These are phyloP conservation scores for Podarcis raffonei DNA, from an alignment of 2,113 vertebrate genomes.

Conservation along the genomic window DNA sequence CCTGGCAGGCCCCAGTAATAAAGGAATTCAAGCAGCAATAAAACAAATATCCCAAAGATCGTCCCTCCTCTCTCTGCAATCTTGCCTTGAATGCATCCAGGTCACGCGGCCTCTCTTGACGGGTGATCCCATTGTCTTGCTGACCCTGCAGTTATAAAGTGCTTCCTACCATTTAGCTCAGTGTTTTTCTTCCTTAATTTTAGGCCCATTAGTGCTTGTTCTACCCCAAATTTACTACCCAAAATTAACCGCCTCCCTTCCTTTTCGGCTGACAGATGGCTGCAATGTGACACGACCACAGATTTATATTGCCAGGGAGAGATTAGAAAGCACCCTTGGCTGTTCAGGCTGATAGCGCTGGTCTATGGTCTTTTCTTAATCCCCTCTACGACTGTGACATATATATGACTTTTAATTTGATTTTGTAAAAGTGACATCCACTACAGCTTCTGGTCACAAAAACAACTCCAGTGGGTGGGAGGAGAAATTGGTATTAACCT, in stretches of 20 bases:
- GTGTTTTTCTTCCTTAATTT: constrained; percentile 76
- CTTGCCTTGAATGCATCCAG: background rate
- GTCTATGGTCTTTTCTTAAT: constrained; percentile 14
- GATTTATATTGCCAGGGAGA: constrained; percentile 59
- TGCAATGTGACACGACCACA: constrained; percentile 49
- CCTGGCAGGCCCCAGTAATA: background rate
- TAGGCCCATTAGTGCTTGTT: constrained; percentile 69
- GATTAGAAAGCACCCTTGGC: background rate
- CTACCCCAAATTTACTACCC: constrained; percentile 71
- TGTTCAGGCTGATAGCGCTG: constrained; percentile 1
- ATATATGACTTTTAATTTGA: too few relatives aligned
- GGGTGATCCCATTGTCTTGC: constrained; percentile 66
- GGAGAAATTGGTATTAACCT: too few relatives aligned
- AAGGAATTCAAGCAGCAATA: too few relatives aligned
- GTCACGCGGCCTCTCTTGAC: constrained; percentile 57
- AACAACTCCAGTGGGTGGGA: too few relatives aligned
- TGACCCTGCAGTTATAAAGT: constrained; percentile 67
- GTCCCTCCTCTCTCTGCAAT: background rate
- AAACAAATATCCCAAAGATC: background rate
- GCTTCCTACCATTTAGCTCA: constrained; percentile 73
- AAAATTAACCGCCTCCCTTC: constrained; percentile 71
- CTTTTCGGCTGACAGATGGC: constrained; percentile 63
- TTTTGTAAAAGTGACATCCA: too few relatives aligned
- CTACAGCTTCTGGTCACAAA: too few relatives aligned
- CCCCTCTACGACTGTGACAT: too few relatives aligned